These are phyloP conservation scores for Drosophila nigrodunni DNA, from an alignment of 1,140 invertebrate genomes.

Conservation along the genomic window DNA sequence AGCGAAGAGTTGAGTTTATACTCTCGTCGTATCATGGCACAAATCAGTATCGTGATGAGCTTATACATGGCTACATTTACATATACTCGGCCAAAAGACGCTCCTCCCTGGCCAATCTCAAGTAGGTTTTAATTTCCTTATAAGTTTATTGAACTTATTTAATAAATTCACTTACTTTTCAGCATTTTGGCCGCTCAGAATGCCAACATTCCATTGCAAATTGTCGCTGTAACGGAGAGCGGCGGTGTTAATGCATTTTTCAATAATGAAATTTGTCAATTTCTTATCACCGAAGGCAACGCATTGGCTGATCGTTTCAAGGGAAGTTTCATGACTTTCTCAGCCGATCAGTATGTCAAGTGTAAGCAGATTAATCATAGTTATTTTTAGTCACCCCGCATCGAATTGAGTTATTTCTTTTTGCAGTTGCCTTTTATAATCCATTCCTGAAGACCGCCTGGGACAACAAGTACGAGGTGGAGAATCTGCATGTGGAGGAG, in stretches of 20 bases:
- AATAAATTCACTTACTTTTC: slow-evolving; percentile 8
- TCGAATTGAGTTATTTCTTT: slow-evolving; percentile 26
- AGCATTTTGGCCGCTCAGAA: slow-evolving; percentile 98
- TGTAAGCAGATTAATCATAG: slow-evolving; percentile 45
- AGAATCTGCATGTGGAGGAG: slow-evolving; percentile 96
- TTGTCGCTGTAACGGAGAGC: slow-evolving; percentile 96
- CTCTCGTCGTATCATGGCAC: slow-evolving; percentile 98
- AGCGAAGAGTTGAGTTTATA: slow-evolving; percentile 95
- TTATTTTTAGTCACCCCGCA: background rate
- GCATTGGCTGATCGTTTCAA: slow-evolving; percentile 95
- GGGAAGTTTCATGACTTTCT: slow-evolving; percentile 94
- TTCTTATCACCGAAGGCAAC: slow-evolving; percentile 96
- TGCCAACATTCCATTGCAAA: slow-evolving; percentile 97
- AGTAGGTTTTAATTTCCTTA: slow-evolving; percentile 86
- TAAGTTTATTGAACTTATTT: too few species aligned
- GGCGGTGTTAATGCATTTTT: slow-evolving; percentile 95
- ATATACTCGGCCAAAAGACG: slow-evolving; percentile 98
- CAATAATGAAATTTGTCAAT: slow-evolving; percentile 94
- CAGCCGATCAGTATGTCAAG: slow-evolving; percentile 82
- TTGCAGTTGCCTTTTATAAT: slow-evolving; percentile 95
- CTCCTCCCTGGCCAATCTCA: slow-evolving; percentile 96
- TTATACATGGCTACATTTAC: slow-evolving; percentile 98
- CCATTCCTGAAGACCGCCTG: slow-evolving; percentile 98
- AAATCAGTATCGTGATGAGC: slow-evolving; percentile 95
- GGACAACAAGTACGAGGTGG: slow-evolving; percentile 97